Conservation (phyloP, 2,113 vertebrate genomes). For the Xenopus laevis region DNA sequence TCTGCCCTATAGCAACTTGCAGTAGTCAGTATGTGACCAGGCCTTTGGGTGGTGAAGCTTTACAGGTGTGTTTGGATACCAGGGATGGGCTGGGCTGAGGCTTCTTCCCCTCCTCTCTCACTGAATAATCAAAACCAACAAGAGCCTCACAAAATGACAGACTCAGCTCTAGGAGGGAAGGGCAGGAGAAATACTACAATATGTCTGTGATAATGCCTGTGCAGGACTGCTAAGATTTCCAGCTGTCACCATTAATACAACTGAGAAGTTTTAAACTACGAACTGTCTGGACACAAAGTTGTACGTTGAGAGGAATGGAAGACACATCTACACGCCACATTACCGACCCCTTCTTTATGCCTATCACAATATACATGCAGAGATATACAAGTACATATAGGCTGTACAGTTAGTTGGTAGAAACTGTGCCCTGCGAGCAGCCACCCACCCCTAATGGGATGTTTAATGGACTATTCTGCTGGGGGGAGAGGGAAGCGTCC, state of each 20-base stretch:
- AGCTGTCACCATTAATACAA: no score
- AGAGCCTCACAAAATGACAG: constrained; percentile 3
- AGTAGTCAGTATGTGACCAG: no score
- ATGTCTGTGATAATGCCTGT: background rate
- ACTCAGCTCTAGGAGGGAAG: background rate
- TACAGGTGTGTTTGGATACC: constrained; percentile 22
- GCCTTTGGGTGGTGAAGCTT: background rate
- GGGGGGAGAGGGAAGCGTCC: background rate
- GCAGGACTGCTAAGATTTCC: no score
- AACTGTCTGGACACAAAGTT: no score
- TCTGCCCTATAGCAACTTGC: no score
- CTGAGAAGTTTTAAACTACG: no score
- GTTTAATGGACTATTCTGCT: constrained; percentile 7
- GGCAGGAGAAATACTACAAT: no score
- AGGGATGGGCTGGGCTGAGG: constrained; percentile 12
- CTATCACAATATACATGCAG: background rate
- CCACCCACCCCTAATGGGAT: constrained; percentile 30
- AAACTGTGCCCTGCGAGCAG: constrained; percentile 8
- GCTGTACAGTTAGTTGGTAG: background rate
- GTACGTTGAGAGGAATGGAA: background rate
- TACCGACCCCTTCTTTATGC: background rate
- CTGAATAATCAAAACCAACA: constrained; percentile 3
- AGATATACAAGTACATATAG: background rate
- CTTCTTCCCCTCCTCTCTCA: constrained; percentile 1
- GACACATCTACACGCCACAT: background rate